A percentile compares a stretch with the other conserved stretches of the same genome.
These are phyloP conservation scores for Pseudochaenichthys georgianus DNA, from an alignment of 2,797 vertebrate species.

Conservation along the genomic window DNA sequence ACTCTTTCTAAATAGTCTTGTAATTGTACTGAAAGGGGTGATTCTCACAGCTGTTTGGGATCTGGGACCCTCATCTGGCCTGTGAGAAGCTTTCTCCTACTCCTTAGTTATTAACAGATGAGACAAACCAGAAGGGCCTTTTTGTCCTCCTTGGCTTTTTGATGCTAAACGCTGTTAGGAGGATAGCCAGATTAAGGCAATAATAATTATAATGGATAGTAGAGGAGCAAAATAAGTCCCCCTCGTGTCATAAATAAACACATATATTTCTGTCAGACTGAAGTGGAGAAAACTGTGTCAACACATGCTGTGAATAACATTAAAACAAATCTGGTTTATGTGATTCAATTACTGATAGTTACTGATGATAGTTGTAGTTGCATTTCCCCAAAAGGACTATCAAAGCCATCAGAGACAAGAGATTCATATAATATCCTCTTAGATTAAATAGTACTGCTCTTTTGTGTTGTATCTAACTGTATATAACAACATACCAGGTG, in stretches of 20 bases:
- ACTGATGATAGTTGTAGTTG: not conserved
- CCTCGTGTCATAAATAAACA: not conserved
- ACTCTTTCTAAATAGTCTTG: conserved; percentile 31
- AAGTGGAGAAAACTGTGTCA: conserved; percentile 26
- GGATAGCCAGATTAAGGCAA: conserved; percentile 3
- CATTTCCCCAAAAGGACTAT: conserved; percentile 23
- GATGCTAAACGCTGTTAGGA: conserved; percentile 3
- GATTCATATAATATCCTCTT: not conserved
- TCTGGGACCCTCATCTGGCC: conserved; percentile 3
- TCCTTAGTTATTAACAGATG: conserved; percentile 31
- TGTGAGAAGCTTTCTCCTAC: conserved; percentile 21
- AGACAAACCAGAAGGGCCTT: conserved; percentile 16
- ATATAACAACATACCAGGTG: conserved; percentile 6
- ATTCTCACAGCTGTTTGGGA: conserved; percentile 37
- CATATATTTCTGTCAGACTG: conserved; percentile 15
- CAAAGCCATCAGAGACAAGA: conserved; percentile 11
- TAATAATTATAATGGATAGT: conserved; percentile 1
- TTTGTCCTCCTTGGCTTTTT: conserved; percentile 20
- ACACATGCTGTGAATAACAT: conserved; percentile 8
- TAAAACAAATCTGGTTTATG: conserved; percentile 19
- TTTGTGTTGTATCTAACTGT: conserved; percentile 15
- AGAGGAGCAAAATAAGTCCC: not conserved
- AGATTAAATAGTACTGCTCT: not conserved
- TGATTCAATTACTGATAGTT: not conserved
- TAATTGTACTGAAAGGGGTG: conserved; percentile 53